Evolutionary conservation across 2,888 invertebrate genomes (phyloP).

Genomic region (Apamea monoglypha): DNA sequence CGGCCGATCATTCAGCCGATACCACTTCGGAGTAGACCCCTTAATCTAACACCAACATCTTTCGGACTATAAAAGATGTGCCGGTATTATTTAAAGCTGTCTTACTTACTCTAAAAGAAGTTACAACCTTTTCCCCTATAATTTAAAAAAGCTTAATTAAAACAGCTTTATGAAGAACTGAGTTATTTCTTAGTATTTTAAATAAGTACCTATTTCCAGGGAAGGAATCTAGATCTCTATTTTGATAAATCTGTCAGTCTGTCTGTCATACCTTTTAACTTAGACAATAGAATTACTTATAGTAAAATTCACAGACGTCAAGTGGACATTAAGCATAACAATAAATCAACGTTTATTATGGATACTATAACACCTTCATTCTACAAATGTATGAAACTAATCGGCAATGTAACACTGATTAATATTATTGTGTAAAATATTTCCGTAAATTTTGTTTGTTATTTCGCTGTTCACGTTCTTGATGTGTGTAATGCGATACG

Average conservation of each 20-base stretch:
- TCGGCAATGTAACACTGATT: not conserved
- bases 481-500: not conserved
- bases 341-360: not conserved
- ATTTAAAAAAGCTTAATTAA: not conserved
- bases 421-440: not conserved
- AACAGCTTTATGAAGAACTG: not conserved
- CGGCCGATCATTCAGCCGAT: no score
- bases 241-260: conserved; percentile 9
- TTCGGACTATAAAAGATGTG: not conserved
- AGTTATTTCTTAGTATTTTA: not conserved
- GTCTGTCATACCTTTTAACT: not conserved
- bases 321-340: conserved; percentile 4
- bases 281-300: conserved; percentile 18
- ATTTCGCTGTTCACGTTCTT: not conserved
- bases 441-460: not conserved
- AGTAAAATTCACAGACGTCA: conserved; percentile 14
- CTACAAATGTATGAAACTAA: conserved; percentile 17
- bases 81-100: not conserved
- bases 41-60: conserved; percentile 5
- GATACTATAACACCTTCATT: not conserved
- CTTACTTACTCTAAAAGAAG: conserved; percentile 8
- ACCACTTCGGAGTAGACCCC: no score
- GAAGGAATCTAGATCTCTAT: conserved; percentile 14
- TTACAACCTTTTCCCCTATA: not conserved
- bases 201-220: not conserved